Evolutionary conservation across 2,113 vertebrate genomes (phyloP).

Genomic region (Nesoenas mayeri): DNA sequence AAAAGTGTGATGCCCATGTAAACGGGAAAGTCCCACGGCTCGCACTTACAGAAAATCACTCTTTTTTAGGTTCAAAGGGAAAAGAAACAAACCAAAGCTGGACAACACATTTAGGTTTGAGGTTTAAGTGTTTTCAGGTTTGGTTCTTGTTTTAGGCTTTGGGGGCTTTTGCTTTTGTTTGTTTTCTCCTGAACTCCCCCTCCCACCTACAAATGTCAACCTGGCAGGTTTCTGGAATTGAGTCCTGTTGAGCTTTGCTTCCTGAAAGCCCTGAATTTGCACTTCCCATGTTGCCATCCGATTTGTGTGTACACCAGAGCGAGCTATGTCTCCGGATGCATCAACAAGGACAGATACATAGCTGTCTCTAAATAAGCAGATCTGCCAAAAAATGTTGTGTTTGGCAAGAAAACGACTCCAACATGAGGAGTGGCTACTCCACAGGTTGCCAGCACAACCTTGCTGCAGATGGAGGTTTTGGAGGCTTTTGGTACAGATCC

Average conservation of each 20-base stretch:
- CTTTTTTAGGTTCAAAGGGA: not conserved
- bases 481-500: not conserved
- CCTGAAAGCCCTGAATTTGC: conserved; percentile 32
- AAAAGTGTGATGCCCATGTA: not conserved
- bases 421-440: rapidly evolving
- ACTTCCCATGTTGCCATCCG: not conserved
- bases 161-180: conserved; percentile 55
- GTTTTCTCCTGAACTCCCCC: conserved; percentile 47
- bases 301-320: not conserved
- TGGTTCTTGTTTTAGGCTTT: conserved; percentile 54
- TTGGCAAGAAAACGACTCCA: conserved; percentile 16
- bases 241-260: conserved; percentile 24
- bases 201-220: conserved; percentile 53
- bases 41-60: conserved; percentile 23
- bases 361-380: not conserved
- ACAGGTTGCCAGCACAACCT: not conserved
- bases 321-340: not conserved
- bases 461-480: conserved; percentile 21
- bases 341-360: not conserved
- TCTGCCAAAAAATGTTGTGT: not conserved
- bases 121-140: conserved; percentile 26
- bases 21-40: not conserved
- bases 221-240: conserved; percentile 57
- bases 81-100: conserved; percentile 31
- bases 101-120: conserved; percentile 3